phyloP scores from a whole-genome alignment of 2,113 vertebrate species.

The Cebus imitator region DNA sequence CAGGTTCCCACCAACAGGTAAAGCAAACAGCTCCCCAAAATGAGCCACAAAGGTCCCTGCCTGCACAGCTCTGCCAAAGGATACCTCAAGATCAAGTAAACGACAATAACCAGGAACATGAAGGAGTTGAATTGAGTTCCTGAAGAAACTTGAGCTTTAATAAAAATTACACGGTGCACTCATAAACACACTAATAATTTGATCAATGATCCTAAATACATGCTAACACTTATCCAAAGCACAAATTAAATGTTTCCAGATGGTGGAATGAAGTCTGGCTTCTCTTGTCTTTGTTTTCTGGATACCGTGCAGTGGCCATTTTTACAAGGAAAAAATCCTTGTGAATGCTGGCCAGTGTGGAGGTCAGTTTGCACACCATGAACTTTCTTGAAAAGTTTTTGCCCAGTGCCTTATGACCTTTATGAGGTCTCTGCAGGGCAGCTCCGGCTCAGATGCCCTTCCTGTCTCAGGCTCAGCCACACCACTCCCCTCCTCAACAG shows the following conservation, averaged over 20 bases:
- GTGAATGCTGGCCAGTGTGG: not conserved
- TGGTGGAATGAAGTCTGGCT: not conserved
- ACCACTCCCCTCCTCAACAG: not conserved
- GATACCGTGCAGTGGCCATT: no score
- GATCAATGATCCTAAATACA: not conserved
- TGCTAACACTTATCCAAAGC: not conserved
- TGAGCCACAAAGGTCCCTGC: not conserved
- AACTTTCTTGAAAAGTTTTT: not conserved
- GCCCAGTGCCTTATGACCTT: no score
- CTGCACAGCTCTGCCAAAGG: not conserved
- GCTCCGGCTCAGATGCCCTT: no score
- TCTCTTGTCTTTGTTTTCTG: not conserved
- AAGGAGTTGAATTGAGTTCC: not conserved
- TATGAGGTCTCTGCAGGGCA: not conserved
- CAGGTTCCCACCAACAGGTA: not conserved
- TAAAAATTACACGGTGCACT: not conserved
- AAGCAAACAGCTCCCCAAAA: not conserved
- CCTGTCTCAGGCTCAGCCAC: not conserved
- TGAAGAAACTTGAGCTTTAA: not conserved
- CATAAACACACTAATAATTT: not conserved
- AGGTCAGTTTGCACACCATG: rapidly evolving
- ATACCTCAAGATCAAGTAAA: not conserved
- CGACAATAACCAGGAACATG: not conserved
- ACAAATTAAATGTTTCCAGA: not conserved
- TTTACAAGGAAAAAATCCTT: not conserved